Conservation (phyloP, 2,113 vertebrate genomes). For the Motacilla alba region DNA sequence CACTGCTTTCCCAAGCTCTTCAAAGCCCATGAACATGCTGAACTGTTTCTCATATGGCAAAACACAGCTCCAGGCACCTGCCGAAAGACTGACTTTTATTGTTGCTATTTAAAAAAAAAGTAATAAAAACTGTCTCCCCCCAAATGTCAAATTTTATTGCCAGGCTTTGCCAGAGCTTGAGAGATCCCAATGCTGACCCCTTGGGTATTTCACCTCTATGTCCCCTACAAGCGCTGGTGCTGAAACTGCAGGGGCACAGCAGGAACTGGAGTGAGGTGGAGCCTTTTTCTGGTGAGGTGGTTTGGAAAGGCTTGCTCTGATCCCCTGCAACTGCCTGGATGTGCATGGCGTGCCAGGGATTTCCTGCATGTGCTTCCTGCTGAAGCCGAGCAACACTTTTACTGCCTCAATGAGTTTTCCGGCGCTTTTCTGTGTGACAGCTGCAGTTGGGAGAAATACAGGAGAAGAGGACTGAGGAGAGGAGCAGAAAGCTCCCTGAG, state of each 20-base stretch:
- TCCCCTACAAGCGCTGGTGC: not conserved
- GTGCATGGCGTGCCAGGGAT: rapidly evolving
- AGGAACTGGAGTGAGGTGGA: not conserved
- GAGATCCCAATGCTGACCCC: not conserved
- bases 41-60: not conserved
- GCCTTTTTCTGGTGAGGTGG: not conserved
- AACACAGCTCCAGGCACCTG: not conserved
- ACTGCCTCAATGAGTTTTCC: not conserved
- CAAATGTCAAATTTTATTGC: not conserved
- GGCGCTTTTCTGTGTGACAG: not conserved
- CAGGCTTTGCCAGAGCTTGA: not conserved
- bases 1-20: not conserved
- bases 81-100: not conserved
- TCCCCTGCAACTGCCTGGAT: not conserved
- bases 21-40: not conserved
- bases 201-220: not conserved
- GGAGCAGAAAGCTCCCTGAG: not conserved
- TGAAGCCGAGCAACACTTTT: not conserved
- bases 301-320: not conserved
- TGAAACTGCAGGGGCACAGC: not conserved
- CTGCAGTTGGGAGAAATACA: not conserved
- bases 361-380: not conserved
- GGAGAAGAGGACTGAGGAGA: not conserved
- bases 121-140: not conserved
- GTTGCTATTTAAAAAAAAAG: not conserved